A percentile compares a stretch with the other conserved stretches of the same genome.
phyloP scores from a whole-genome alignment of 1,140 invertebrate species.

The Zaprionus ghesquierei region DNA sequence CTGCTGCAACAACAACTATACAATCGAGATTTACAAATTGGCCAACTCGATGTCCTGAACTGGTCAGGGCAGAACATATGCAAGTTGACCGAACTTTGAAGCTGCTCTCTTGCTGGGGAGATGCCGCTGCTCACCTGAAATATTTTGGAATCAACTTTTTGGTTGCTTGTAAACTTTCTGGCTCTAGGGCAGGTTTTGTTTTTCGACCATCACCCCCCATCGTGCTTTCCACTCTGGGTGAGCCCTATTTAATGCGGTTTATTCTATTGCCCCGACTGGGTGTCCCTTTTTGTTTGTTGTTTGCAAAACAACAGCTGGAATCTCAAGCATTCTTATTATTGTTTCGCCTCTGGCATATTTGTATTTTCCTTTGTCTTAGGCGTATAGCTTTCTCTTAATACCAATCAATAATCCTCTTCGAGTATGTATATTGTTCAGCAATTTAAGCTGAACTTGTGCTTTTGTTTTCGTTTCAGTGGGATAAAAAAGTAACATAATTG shows the following conservation, averaged over 20 bases:
- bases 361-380: conserved; percentile 21
- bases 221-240: background rate
- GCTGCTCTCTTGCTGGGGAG: conserved; percentile 30
- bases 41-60: background rate
- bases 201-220: background rate
- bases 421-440: background rate
- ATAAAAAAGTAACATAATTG: background rate
- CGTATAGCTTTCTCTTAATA: conserved; percentile 10
- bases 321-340: conserved; percentile 25
- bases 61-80: conserved; percentile 32
- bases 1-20: too few species aligned
- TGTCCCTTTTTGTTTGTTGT: conserved; percentile 7
- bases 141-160: conserved; percentile 64
- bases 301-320: conserved; percentile 25
- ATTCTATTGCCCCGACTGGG: conserved; percentile 4
- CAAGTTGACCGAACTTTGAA: conserved; percentile 63
- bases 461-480: background rate
- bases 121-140: conserved; percentile 60
- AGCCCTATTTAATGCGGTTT: conserved; percentile 30
- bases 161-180: conserved; percentile 56
- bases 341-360: conserved; percentile 18
- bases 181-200: conserved; percentile 25
- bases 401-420: conserved; percentile 20
- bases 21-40: conserved; percentile 28
- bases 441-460: background rate